These are phyloP conservation scores for Halcyon smyrnensis DNA, from an alignment of 2,797 vertebrate genomes.

Conservation along the genomic window DNA sequence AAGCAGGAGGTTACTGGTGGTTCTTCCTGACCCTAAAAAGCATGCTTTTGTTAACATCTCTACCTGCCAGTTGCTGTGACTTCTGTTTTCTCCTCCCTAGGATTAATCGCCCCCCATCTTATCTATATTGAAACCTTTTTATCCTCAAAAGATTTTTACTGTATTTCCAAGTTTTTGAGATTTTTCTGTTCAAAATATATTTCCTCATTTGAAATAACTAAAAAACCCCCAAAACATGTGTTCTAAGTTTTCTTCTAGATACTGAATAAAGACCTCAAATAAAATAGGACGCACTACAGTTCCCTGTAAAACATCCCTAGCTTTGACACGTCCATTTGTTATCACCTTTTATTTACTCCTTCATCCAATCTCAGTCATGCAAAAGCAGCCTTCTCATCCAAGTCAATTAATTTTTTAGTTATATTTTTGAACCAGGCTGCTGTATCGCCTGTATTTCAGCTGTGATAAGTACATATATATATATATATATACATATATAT, in stretches of 20 bases:
- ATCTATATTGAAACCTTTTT: background rate
- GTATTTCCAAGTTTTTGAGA: background rate
- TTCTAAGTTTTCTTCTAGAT: background rate
- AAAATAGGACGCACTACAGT: background rate
- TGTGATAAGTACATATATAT: background rate
- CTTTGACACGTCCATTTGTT: background rate
- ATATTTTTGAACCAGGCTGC: background rate
- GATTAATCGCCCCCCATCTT: background rate
- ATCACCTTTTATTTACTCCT: background rate
- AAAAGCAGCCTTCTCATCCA: background rate
- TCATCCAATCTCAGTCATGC: background rate
- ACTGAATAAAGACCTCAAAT: background rate
- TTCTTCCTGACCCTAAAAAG: background rate
- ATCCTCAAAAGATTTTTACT: background rate
- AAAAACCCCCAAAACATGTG: background rate
- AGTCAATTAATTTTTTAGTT: slow-evolving; percentile 51
- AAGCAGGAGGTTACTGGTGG: background rate
- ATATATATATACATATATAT: background rate
- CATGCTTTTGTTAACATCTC: background rate
- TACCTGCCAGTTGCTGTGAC: background rate
- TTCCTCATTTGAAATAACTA: background rate
- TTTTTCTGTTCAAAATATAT: background rate
- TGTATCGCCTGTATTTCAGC: background rate
- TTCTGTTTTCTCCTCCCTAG: background rate
- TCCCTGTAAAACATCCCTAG: background rate